Percentiles rank a stretch among this genome's conserved stretches.
phyloP scores from a whole-genome alignment of 2,888 invertebrate genomes.

The Agonopterix subpropinquella region DNA sequence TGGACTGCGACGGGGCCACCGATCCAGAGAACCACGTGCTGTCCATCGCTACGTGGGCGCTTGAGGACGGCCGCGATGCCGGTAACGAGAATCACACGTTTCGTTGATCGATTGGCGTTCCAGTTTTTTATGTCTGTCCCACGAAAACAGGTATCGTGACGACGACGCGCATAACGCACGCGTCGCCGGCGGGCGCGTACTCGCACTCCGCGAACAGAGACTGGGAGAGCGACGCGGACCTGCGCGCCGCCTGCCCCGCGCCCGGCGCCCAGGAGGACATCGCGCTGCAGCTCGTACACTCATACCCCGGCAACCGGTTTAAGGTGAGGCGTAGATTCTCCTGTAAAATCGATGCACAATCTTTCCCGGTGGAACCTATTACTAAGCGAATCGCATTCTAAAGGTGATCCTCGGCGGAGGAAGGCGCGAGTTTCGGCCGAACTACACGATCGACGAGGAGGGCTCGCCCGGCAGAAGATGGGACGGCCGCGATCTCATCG shows the following conservation, averaged over 20 bases:
- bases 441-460: constrained; percentile 54
- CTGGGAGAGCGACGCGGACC: constrained; percentile 81
- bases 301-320: constrained; percentile 72
- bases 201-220: constrained; percentile 76
- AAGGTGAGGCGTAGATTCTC: constrained; percentile 53
- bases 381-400: neutral
- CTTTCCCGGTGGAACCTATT: neutral
- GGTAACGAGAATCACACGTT: constrained; percentile 23
- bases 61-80: constrained; percentile 54
- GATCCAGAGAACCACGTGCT: constrained; percentile 65
- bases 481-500: constrained; percentile 76
- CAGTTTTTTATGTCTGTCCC: neutral
- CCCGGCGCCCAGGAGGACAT: constrained; percentile 73
- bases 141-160: constrained; percentile 77
- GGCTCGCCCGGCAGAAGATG: constrained; percentile 53
- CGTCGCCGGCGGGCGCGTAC: constrained; percentile 79
- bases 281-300: constrained; percentile 75
- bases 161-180: constrained; percentile 86
- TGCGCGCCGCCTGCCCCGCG: constrained; percentile 61
- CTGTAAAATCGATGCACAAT: neutral
- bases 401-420: constrained; percentile 76
- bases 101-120: neutral
- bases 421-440: constrained; percentile 63
- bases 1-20: constrained; percentile 74
- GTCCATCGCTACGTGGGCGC: constrained; percentile 81